A percentile compares a stretch with the other conserved stretches of the same genome.
Conservation (phyloP, 2,113 vertebrate genomes). For the Phaethornis superciliosus region DNA sequence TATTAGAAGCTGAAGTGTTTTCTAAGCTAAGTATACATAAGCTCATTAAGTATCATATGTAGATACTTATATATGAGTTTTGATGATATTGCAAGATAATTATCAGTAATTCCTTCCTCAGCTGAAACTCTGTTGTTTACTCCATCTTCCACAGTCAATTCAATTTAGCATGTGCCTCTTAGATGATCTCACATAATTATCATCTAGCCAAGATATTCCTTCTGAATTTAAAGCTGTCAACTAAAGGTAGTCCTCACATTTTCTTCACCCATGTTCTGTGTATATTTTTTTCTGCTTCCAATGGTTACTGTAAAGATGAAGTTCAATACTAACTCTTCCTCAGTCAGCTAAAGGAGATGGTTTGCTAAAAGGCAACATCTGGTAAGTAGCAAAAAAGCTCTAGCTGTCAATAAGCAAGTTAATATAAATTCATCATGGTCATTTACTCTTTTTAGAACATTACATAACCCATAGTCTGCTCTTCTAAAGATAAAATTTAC, state of each 20-base stretch:
- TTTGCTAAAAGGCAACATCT: not conserved
- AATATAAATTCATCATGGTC: not conserved
- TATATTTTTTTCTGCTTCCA: not conserved
- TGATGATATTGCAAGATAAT: not conserved
- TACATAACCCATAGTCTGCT: not conserved
- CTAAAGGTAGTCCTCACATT: not conserved
- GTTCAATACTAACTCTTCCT: not conserved
- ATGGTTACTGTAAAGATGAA: not conserved
- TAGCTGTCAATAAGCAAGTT: not conserved
- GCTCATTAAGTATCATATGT: not conserved
- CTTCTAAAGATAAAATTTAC: not conserved
- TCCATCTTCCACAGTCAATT: not conserved
- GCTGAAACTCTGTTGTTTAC: not conserved
- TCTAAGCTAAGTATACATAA: not conserved
- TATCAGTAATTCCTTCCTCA: not conserved
- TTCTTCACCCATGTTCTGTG: not conserved
- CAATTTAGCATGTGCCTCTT: not conserved
- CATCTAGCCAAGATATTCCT: not conserved
- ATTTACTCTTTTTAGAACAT: not conserved
- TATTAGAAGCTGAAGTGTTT: not conserved
- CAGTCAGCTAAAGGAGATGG: not conserved
- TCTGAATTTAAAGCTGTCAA: not conserved
- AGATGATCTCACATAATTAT: not conserved
- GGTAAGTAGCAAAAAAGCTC: not conserved
- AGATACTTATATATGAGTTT: not conserved